These are phyloP conservation scores for Limnodromus scolopaceus DNA, from an alignment of 2,797 vertebrate species.

Conservation along the genomic window DNA sequence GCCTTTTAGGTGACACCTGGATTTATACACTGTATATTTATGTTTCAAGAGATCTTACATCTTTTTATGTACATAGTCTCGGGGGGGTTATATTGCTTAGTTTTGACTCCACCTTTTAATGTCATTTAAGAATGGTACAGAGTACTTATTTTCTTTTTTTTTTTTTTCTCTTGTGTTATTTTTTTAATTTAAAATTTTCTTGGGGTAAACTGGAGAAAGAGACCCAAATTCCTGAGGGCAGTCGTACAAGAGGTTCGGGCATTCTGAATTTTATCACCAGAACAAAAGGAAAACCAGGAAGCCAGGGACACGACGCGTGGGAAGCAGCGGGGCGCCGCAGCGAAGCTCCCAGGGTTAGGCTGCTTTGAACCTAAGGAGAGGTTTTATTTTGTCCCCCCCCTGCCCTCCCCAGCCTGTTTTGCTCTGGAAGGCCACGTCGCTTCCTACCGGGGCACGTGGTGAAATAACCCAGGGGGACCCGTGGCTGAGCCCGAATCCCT, in stretches of 20 bases:
- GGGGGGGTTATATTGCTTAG: background rate
- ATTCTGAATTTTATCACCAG: background rate
- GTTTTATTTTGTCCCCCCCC: background rate
- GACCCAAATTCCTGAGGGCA: background rate
- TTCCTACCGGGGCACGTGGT: fast-evolving
- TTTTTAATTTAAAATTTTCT: background rate
- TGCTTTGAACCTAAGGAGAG: background rate
- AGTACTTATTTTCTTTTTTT: background rate
- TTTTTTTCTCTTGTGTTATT: background rate
- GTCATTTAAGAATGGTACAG: background rate
- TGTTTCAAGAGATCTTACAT: background rate
- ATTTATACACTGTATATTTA: slow-evolving; percentile 61
- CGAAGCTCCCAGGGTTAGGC: background rate
- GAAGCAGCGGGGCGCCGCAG: background rate
- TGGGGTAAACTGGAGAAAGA: slow-evolving; percentile 14
- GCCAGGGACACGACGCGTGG: background rate
- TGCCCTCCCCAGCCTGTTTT: background rate
- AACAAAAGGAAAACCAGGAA: background rate
- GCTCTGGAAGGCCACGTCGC: background rate
- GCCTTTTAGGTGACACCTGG: background rate
- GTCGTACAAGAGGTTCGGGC: background rate
- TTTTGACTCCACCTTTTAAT: background rate
- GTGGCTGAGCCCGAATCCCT: fast-evolving
- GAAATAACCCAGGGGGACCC: background rate
- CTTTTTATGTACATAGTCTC: slow-evolving; percentile 48